Evolutionary conservation across 2,797 vertebrate genomes (phyloP).

Genomic region (Zalophus californianus): DNA sequence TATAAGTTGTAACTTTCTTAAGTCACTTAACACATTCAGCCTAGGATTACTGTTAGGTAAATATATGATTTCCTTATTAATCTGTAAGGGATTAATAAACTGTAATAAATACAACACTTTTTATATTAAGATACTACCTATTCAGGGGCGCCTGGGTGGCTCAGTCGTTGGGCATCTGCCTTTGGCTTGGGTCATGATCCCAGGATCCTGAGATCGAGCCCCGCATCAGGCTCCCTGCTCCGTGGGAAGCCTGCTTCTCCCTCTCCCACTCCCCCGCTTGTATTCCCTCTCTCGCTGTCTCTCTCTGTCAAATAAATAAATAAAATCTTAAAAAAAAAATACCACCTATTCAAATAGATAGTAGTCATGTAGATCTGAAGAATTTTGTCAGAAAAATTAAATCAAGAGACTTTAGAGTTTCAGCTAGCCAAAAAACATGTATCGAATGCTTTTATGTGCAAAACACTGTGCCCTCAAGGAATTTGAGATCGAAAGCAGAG

Average conservation of each 20-base stretch:
- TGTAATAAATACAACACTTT: constrained; percentile 4
- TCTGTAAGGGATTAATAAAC: background rate
- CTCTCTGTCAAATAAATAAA: too few species aligned
- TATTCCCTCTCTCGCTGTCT: too few species aligned
- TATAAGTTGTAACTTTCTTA: background rate
- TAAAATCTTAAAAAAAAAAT: background rate
- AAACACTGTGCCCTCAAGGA: background rate
- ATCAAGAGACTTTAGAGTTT: constrained; percentile 12
- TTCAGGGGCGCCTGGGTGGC: background rate
- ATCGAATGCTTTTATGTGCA: background rate
- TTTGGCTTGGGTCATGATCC: too few species aligned
- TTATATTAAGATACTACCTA: constrained; percentile 17
- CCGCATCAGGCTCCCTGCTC: too few species aligned
- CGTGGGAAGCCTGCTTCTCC: too few species aligned
- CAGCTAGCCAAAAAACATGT: background rate
- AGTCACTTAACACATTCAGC: background rate
- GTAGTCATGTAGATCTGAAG: background rate
- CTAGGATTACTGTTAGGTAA: background rate
- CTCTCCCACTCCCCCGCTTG: too few species aligned
- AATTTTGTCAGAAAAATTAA: constrained; percentile 51
- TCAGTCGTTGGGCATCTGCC: too few species aligned
- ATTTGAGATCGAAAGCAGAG: background rate
- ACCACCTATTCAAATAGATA: background rate
- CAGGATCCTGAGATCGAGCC: too few species aligned
- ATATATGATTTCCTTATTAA: background rate